These are phyloP conservation scores for Apeira syringaria DNA, from an alignment of 2,888 invertebrate species.

Conservation along the genomic window DNA sequence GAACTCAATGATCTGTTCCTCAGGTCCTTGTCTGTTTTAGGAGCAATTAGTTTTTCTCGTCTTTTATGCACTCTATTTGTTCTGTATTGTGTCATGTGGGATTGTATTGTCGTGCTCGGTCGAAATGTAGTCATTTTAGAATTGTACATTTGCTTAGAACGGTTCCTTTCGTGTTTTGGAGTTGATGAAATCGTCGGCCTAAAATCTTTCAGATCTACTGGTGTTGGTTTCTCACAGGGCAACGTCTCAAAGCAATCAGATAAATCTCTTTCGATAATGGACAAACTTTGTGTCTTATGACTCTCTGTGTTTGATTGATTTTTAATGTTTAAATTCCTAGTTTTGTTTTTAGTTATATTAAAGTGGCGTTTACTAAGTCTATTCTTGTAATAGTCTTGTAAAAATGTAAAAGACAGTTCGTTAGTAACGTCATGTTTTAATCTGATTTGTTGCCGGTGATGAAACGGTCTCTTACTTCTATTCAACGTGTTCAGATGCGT, in stretches of 20 bases:
- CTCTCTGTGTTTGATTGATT: not conserved
- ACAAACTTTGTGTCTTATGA: slow-evolving; percentile 6
- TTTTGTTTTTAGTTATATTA: not conserved
- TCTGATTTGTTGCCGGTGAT: slow-evolving; percentile 9
- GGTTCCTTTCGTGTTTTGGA: slow-evolving; percentile 38
- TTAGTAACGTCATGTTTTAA: slow-evolving; percentile 3
- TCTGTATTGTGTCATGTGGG: slow-evolving; percentile 11
- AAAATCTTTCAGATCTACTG: slow-evolving; percentile 37
- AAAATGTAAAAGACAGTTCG: slow-evolving; percentile 43
- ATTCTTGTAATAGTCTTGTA: slow-evolving; percentile 21
- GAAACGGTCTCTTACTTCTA: slow-evolving; percentile 3
- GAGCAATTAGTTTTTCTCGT: slow-evolving; percentile 12
- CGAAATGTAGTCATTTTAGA: not conserved
- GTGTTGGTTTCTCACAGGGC: slow-evolving; percentile 10
- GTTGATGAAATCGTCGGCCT: slow-evolving; percentile 55
- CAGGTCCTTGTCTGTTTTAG: slow-evolving; percentile 26
- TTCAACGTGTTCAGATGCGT: slow-evolving; percentile 5
- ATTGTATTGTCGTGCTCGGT: slow-evolving; percentile 5
- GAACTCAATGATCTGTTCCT: slow-evolving; percentile 49
- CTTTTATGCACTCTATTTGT: slow-evolving; percentile 16
- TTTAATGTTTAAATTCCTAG: slow-evolving; percentile 7
- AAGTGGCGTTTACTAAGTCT: not conserved
- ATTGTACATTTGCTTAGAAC: slow-evolving; percentile 5
- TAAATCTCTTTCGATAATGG: slow-evolving; percentile 2
- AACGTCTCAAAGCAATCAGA: slow-evolving; percentile 2